These are phyloP conservation scores for Catharus minimus DNA, from an alignment of 2,113 vertebrate species.

Conservation along the genomic window DNA sequence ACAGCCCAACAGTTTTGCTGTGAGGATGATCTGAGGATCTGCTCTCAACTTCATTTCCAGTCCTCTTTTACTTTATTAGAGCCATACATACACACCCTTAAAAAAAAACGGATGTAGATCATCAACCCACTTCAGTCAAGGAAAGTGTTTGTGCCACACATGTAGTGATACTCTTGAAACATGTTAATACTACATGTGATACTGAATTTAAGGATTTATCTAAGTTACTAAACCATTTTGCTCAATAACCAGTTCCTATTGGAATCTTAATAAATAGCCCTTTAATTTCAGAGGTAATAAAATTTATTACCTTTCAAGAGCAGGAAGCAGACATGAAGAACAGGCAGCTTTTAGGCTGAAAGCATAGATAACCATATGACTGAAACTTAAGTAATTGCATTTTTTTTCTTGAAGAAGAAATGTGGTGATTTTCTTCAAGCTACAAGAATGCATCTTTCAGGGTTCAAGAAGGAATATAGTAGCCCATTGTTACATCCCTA, in stretches of 20 bases:
- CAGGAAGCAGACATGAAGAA: background rate
- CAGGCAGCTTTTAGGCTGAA: background rate
- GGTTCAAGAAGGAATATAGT: background rate
- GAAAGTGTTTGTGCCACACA: background rate
- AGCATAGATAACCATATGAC: background rate
- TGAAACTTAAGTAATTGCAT: background rate
- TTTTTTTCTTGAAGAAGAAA: background rate
- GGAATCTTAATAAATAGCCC: background rate
- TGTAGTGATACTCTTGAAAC: background rate
- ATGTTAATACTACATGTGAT: background rate
- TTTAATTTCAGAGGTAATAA: background rate
- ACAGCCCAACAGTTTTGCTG: background rate
- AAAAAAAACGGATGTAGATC: background rate
- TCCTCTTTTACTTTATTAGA: background rate
- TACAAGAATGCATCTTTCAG: background rate
- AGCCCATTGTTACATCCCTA: background rate
- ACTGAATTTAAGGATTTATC: background rate
- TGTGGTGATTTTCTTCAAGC: background rate
- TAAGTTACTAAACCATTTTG: background rate
- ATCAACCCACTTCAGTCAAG: background rate
- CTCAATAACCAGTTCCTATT: background rate
- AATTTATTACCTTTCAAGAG: background rate
- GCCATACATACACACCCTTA: accelerated
- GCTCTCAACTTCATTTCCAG: background rate
- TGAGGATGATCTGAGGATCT: background rate